phyloP scores from a whole-genome alignment of 2,888 invertebrate genomes.

The Ophion ventricosus region DNA sequence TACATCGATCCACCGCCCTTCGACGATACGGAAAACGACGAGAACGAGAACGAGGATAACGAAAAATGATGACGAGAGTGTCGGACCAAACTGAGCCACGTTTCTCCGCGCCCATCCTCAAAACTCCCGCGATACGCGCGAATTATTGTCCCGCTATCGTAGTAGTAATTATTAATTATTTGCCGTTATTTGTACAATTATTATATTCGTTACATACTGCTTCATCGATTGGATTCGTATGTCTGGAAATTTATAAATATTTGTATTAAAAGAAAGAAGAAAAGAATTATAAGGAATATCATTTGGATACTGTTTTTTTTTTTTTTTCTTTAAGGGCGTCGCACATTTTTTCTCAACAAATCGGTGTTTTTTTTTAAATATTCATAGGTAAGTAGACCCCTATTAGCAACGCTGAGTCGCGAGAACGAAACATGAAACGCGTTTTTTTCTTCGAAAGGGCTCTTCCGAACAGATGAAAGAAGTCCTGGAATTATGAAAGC shows the following conservation, averaged over 20 bases:
- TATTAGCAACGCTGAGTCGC: neutral
- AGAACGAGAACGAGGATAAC: conserved; percentile 42
- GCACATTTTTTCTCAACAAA: neutral
- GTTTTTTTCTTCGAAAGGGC: neutral
- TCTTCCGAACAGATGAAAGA: neutral
- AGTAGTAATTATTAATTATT: conserved; percentile 69
- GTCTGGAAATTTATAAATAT: conserved; percentile 74
- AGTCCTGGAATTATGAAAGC: neutral
- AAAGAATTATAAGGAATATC: conserved; percentile 18
- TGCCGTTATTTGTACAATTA: conserved; percentile 57
- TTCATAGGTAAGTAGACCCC: neutral
- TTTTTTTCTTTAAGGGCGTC: conserved; percentile 12
- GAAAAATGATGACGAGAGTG: conserved; percentile 38
- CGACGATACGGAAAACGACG: conserved; percentile 53
- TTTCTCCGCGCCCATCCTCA: conserved; percentile 36
- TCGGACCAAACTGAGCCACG: conserved; percentile 54
- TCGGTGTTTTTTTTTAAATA: neutral
- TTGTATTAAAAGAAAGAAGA: conserved; percentile 70
- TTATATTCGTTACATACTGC: conserved; percentile 52
- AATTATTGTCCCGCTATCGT: conserved; percentile 53
- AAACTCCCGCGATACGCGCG: conserved; percentile 49
- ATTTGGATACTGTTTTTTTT: conserved; percentile 10
- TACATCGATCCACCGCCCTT: conserved; percentile 2
- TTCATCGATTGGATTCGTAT: conserved; percentile 58
- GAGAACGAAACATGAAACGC: neutral